Evolutionary conservation across 2,113 vertebrate genomes (phyloP).

Genomic region (Fregetta grallaria): DNA sequence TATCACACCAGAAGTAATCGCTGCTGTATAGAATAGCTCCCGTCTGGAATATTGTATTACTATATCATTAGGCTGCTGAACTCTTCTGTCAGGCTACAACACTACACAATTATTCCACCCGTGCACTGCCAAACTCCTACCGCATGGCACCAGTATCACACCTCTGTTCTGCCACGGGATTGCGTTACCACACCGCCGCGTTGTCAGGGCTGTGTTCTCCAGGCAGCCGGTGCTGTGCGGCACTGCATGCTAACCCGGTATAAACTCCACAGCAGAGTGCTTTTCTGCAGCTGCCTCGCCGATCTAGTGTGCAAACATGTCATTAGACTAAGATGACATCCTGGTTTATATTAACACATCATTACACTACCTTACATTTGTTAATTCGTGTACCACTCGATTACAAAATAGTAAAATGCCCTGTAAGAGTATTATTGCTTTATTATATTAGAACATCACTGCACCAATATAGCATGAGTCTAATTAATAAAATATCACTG

Average conservation of each 20-base stretch:
- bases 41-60: slow-evolving; percentile 31
- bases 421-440: background rate
- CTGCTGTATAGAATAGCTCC: background rate
- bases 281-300: background rate
- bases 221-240: background rate
- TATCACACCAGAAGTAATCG: background rate
- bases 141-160: slow-evolving; percentile 1
- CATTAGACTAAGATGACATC: background rate
- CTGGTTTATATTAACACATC: background rate
- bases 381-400: background rate
- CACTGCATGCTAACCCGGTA: background rate
- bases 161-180: slow-evolving; percentile 3
- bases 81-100: slow-evolving; percentile 13
- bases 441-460: background rate
- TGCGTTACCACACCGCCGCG: background rate
- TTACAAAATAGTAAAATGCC: background rate
- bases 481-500: slow-evolving; percentile 41
- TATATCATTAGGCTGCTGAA: background rate
- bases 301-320: background rate
- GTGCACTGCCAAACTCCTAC: slow-evolving; percentile 13
- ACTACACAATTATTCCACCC: background rate
- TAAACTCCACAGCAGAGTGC: background rate
- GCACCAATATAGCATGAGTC: background rate
- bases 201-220: background rate
- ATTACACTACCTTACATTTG: background rate